These are phyloP conservation scores for Fringilla coelebs DNA, from an alignment of 2,797 vertebrate genomes.

Conservation along the genomic window DNA sequence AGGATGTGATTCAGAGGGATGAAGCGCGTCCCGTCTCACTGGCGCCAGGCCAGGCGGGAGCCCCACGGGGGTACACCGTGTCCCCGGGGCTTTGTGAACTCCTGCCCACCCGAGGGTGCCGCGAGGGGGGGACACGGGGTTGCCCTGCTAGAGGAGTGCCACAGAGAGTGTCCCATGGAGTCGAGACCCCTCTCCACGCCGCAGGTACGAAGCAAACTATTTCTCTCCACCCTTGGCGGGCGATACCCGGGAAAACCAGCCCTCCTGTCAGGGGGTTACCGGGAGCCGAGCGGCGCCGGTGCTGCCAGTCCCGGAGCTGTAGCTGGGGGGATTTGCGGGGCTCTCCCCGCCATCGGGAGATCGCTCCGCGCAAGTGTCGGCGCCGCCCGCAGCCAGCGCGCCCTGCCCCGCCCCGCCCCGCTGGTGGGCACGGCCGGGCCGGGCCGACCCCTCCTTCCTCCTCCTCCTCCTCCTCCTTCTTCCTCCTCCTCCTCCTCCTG, in stretches of 20 bases:
- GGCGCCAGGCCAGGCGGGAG: neutral
- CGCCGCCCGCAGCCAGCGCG: neutral
- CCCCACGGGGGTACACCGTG: neutral
- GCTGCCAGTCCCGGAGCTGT: neutral
- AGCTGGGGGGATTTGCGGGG: no score
- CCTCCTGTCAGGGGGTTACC: neutral
- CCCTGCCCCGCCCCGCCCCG: neutral
- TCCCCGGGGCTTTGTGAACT: neutral
- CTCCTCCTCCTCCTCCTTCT: neutral
- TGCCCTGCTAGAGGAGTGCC: neutral
- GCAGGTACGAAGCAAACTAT: neutral
- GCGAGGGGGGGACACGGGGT: fast-evolving
- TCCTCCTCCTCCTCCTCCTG: neutral
- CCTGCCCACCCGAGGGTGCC: neutral
- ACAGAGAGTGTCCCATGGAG: no score
- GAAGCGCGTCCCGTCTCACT: neutral
- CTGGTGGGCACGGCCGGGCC: neutral
- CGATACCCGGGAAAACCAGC: neutral
- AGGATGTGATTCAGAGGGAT: neutral
- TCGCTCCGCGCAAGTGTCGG: neutral
- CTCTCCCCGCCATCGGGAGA: no score
- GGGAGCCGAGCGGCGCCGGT: neutral
- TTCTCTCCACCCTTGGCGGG: neutral
- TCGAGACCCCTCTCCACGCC: neutral
- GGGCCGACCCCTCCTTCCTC: neutral